Conservation (phyloP, 2,888 invertebrate species). For the Autographa gamma region DNA sequence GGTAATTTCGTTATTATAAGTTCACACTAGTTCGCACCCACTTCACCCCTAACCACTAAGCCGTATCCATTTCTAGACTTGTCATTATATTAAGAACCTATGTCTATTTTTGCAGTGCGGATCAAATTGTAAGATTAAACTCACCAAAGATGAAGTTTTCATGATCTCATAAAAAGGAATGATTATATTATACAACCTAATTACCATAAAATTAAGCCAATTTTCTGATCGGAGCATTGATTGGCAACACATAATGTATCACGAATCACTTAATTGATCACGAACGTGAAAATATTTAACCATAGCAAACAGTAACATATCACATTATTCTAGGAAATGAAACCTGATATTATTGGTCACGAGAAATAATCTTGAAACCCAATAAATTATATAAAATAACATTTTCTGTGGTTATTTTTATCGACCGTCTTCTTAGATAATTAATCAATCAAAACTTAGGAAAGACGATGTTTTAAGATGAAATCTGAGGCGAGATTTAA, state of each 20-base stretch:
- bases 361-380: neutral
- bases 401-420: neutral
- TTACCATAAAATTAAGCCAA: neutral
- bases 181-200: neutral
- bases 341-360: neutral
- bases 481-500: no score
- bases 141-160: no score
- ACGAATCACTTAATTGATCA: neutral
- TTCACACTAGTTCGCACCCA: no score
- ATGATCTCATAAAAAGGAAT: neutral
- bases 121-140: no score
- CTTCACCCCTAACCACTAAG: no score
- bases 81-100: no score
- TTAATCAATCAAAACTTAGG: no score
- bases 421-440: neutral
- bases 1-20: no score
- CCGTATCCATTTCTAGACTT: no score
- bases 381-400: neutral
- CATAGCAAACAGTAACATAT: neutral
- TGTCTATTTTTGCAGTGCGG: neutral
- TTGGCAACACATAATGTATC: neutral
- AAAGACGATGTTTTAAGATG: no score
- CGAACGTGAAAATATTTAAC: neutral
- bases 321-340: constrained; percentile 2
- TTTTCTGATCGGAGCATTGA: neutral